A percentile compares a stretch with the other conserved stretches of the same genome.
Evolutionary conservation across 2,888 invertebrate genomes (phyloP).

Genomic region (Cremastinae sp.): DNA sequence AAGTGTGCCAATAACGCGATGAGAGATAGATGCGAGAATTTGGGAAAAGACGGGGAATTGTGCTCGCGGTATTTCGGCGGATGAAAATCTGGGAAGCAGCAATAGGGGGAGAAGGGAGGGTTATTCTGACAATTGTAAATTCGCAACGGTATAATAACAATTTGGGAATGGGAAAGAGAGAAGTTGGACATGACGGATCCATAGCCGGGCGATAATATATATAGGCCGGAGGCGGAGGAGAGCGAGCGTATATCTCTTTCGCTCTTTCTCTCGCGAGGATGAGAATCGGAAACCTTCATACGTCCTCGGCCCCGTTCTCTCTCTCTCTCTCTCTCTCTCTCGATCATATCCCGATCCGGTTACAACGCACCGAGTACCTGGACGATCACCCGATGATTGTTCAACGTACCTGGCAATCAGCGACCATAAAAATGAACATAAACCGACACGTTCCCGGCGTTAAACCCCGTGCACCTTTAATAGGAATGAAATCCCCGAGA

Average conservation of each 20-base stretch:
- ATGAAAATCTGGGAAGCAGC: too few relatives aligned
- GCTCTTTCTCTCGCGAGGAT: constrained; percentile 19
- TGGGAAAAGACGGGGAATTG: too few relatives aligned
- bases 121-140: constrained; percentile 15
- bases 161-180: neutral
- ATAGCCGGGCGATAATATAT: constrained; percentile 18
- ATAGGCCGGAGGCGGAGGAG: constrained; percentile 29
- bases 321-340: neutral
- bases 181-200: constrained; percentile 10
- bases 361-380: constrained; percentile 38
- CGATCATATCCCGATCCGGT: constrained; percentile 47
- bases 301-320: constrained; percentile 45
- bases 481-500: constrained; percentile 74
- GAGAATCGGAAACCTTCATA: constrained; percentile 32
- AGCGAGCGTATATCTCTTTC: constrained; percentile 24
- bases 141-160: constrained; percentile 21
- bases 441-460: constrained; percentile 69
- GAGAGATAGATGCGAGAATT: too few relatives aligned
- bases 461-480: constrained; percentile 70
- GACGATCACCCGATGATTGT: constrained; percentile 72
- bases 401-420: constrained; percentile 75
- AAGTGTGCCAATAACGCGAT: too few relatives aligned
- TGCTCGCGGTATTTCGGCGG: too few relatives aligned
- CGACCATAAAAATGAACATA: constrained; percentile 75
- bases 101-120: too few relatives aligned